Evolutionary conservation across 2,888 invertebrate species (phyloP).

Genomic region (Drosophila percnosoma): DNA sequence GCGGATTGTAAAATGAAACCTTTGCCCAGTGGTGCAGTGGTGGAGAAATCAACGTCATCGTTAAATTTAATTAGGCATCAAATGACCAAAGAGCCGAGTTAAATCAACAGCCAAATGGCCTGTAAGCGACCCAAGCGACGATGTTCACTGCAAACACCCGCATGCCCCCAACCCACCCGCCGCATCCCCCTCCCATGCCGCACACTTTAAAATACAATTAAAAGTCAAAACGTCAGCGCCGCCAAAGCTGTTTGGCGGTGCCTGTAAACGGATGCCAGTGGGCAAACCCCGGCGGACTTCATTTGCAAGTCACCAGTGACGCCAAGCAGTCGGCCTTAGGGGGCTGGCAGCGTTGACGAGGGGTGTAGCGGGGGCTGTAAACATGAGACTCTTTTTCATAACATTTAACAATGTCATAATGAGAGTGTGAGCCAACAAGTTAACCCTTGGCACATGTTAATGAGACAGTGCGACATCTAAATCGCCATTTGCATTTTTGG

Average conservation of each 20-base stretch:
- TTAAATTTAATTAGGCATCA: conserved; percentile 84
- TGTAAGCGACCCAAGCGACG: conserved; percentile 63
- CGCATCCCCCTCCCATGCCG: not conserved
- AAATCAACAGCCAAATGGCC: conserved; percentile 81
- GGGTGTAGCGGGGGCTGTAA: conserved; percentile 5
- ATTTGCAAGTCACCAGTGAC: conserved; percentile 69
- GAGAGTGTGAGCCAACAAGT: conserved; percentile 49
- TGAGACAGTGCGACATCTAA: conserved; percentile 35
- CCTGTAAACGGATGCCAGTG: conserved; percentile 67
- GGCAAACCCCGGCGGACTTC: conserved; percentile 74
- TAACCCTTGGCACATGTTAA: conserved; percentile 62
- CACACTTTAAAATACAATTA: conserved; percentile 78
- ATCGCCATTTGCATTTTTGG: conserved; percentile 53
- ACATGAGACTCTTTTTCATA: conserved; percentile 73
- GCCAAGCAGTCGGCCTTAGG: conserved; percentile 63
- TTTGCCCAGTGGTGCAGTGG: conserved; percentile 9
- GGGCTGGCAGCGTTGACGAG: not conserved
- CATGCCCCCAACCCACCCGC: not conserved
- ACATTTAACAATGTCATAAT: conserved; percentile 82
- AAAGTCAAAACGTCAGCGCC: conserved; percentile 72
- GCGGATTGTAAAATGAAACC: conserved; percentile 54
- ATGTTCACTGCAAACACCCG: conserved; percentile 1
- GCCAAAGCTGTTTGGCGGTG: conserved; percentile 44
- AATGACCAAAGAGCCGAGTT: conserved; percentile 75
- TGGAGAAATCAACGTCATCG: conserved; percentile 72